Base-by-base conservation (phyloP, 2,797 vertebrate genomes). In the Pseudocheirus occidentalis region DNA sequence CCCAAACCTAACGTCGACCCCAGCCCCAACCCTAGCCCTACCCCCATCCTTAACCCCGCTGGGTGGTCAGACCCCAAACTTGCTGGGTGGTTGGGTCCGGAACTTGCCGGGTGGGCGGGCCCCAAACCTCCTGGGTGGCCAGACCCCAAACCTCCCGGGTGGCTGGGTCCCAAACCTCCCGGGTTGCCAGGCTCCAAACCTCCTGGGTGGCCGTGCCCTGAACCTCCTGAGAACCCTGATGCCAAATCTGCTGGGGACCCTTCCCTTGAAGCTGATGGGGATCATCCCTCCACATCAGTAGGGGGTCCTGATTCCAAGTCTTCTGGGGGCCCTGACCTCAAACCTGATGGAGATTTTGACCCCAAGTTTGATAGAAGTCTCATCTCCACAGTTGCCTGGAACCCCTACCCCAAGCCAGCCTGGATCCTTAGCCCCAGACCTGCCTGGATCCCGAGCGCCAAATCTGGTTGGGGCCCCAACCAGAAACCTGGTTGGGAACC, bases 201-300 rank as follows among this genome's bases (percentile, higher is more conserved):
- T 59, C 27, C 29, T 34, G 31, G 31, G 31, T 31, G n/a, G n/a
- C 3, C 7, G 1, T 18, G 18, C 66, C n/a, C n/a, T 6, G 24
- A 10, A 24, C 3, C 7, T 40, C 0, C 40, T 0, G 18, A 46
- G n/a, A 21, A 46, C 6, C 7, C 7, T 5, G 34, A 7, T 5
- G 0, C 14, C n/a, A 40, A 40, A 40, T 7, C 5, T 6, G 21
- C 6, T 18, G 40, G 66, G 40, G 16, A 18, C n/a, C 21, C 40
- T 46, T 18, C 18, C 18, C 66, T 21, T 9, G 40, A 46, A 24
- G 21, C 66, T 81, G 66, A 81, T 21, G 18, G 40, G 18, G 12
- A 31, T 31, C 27, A 7, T 29, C 7, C 7, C 28, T 58, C 57
- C 27, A 58, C 9, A 58, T 58, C 57, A 58, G 28, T 58, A 58